Conservation (phyloP, 1,140 invertebrate genomes). For the Brachionus calyciflorus region DNA sequence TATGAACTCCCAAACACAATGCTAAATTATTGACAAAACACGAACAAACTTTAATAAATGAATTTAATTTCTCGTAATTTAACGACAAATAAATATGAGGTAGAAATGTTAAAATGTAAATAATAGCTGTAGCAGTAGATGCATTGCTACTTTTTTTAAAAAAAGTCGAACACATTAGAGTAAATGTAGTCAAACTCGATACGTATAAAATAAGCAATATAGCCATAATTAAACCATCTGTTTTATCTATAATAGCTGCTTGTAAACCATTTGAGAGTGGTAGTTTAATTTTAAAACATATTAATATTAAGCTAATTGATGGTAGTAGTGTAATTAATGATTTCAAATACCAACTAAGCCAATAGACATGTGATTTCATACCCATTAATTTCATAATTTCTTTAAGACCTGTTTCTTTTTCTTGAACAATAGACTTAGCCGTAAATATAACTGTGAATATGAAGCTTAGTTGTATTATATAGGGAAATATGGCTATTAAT, state of each 20-base stretch:
- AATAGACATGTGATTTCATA: conserved; percentile 74
- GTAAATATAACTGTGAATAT: conserved; percentile 59
- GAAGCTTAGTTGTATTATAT: conserved; percentile 68
- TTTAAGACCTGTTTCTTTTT: conserved; percentile 58
- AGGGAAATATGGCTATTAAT: conserved; percentile 64
- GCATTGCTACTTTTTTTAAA: conserved; percentile 49
- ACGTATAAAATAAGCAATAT: conserved; percentile 6
- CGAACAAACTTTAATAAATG: conserved; percentile 51
- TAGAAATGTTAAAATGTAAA: conserved; percentile 56
- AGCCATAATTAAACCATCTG: conserved; percentile 63
- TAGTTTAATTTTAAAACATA: conserved; percentile 55
- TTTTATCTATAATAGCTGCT: conserved; percentile 62
- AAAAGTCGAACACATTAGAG: conserved; percentile 47
- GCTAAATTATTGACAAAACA: conserved; percentile 55
- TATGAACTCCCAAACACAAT: conserved; percentile 54
- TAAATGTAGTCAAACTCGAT: conserved; percentile 44
- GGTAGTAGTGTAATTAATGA: conserved; percentile 69
- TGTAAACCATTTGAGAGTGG: neutral
- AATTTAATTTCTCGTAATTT: no score
- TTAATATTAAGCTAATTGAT: conserved; percentile 63
- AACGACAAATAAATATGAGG: conserved; percentile 64
- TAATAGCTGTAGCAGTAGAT: conserved; percentile 53
- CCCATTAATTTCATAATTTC: conserved; percentile 78
- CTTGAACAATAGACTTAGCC: conserved; percentile 56
- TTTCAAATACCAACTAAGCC: conserved; percentile 70